Percentiles rank a stretch among this genome's conserved stretches.
These are phyloP conservation scores for Amphipyra berbera DNA, from an alignment of 2,888 invertebrate species.

Conservation along the genomic window DNA sequence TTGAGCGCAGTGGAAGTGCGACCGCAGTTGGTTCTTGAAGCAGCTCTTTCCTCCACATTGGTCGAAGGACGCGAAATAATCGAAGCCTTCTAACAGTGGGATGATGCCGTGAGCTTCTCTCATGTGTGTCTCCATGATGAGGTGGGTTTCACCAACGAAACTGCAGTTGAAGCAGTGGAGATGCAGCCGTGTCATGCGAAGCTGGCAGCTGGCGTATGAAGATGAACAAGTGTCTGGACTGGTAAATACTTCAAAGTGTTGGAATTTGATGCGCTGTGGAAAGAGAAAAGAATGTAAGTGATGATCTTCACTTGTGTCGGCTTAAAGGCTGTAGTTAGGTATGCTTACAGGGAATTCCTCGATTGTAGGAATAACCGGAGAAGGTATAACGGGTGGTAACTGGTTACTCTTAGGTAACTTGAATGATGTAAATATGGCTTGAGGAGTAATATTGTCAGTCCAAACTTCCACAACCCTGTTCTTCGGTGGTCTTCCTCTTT, in stretches of 20 bases:
- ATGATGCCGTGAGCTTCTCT: slow-evolving; percentile 96
- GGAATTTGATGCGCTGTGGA: slow-evolving; percentile 89
- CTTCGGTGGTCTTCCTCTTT: slow-evolving; percentile 98
- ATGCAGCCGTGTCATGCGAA: slow-evolving; percentile 92
- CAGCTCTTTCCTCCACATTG: slow-evolving; percentile 87
- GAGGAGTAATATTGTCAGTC: slow-evolving; percentile 95
- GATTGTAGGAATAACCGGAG: slow-evolving; percentile 81
- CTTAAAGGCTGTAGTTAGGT: neutral
- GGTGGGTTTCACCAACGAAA: slow-evolving; percentile 94
- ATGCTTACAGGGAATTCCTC: slow-evolving; percentile 87
- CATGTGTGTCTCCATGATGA: slow-evolving; percentile 94
- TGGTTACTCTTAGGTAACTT: slow-evolving; percentile 94
- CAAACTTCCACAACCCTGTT: slow-evolving; percentile 98
- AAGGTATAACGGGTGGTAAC: slow-evolving; percentile 78
- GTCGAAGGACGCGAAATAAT: slow-evolving; percentile 92
- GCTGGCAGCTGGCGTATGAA: slow-evolving; percentile 93
- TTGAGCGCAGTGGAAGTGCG: slow-evolving; percentile 87
- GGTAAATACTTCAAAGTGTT: slow-evolving; percentile 91
- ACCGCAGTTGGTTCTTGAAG: slow-evolving; percentile 84
- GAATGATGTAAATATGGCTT: slow-evolving; percentile 98
- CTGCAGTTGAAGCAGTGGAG: slow-evolving; percentile 97
- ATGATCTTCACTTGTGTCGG: too few species aligned
- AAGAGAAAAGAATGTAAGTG: slow-evolving; percentile 27
- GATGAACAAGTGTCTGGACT: slow-evolving; percentile 90
- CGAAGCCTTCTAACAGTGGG: slow-evolving; percentile 95